phyloP scores from a whole-genome alignment of 92 coral and sea anemone species.

The Micromussa lordhowensis region DNA sequence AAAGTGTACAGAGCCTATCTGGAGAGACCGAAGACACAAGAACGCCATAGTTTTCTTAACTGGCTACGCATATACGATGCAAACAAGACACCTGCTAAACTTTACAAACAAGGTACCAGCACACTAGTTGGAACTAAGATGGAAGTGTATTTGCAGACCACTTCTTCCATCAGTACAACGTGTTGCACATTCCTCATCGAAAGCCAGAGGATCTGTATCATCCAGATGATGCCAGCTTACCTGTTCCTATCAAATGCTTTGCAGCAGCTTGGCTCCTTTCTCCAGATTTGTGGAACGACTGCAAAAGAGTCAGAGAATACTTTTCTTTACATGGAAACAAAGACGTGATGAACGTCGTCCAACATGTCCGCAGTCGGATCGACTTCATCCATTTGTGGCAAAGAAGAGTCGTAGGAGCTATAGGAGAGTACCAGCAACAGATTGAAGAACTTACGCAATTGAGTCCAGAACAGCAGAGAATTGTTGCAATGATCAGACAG shows the following conservation, averaged over 20 bases:
- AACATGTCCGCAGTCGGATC: background rate
- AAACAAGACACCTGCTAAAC: background rate
- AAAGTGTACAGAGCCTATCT: background rate
- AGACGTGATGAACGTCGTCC: conserved; percentile 5
- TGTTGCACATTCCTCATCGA: conserved; percentile 8
- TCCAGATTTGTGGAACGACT: background rate
- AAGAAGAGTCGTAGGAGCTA: no score
- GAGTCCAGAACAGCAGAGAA: no score
- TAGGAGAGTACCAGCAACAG: no score
- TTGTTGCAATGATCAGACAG: no score
- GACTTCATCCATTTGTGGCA: conserved; percentile 6
- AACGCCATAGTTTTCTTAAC: background rate
- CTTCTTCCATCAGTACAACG: conserved; percentile 28
- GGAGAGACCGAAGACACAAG: background rate
- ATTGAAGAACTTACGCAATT: no score
- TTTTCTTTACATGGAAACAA: background rate
- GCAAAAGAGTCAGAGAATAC: background rate
- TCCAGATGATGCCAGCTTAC: background rate
- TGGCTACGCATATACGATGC: conserved; percentile 19
- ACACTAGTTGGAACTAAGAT: conserved; percentile 25
- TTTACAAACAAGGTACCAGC: background rate
- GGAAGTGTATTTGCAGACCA: background rate
- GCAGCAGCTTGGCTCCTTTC: background rate
- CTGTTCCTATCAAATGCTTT: background rate
- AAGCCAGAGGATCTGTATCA: background rate